Percentiles rank a stretch among this genome's conserved stretches.
Conservation (phyloP, 2,113 vertebrate genomes). For the Siniperca chuatsi region DNA sequence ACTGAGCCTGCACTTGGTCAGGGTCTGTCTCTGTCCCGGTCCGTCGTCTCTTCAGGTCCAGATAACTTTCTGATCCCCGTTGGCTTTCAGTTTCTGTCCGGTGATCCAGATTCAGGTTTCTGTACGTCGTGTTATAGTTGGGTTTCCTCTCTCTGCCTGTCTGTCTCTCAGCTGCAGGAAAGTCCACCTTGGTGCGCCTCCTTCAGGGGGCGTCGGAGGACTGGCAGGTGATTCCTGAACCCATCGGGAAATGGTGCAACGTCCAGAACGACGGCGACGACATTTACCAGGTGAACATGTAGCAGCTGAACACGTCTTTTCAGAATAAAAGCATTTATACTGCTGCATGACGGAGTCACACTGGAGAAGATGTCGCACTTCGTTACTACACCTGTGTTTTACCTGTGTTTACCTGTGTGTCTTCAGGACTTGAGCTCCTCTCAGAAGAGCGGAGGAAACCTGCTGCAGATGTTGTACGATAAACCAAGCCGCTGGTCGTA, state of each 20-base stretch:
- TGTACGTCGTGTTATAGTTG: too few relatives aligned
- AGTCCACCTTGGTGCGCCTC: slow-evolving; percentile 72
- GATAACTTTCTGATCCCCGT: too few relatives aligned
- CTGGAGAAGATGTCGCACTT: too few relatives aligned
- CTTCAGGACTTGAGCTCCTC: slow-evolving; percentile 70
- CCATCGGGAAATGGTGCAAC: slow-evolving; percentile 77
- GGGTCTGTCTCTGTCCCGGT: too few relatives aligned
- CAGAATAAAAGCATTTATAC: too few relatives aligned
- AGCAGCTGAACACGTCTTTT: neutral
- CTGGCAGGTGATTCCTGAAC: slow-evolving; percentile 76
- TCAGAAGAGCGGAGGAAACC: slow-evolving; percentile 75
- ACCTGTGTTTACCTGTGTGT: neutral
- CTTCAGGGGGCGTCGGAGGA: slow-evolving; percentile 50
- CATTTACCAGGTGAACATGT: slow-evolving; percentile 55
- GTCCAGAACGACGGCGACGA: slow-evolving; percentile 52
- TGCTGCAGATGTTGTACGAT: slow-evolving; percentile 74
- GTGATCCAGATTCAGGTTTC: too few relatives aligned
- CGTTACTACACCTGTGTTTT: too few relatives aligned
- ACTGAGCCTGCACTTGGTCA: too few relatives aligned
- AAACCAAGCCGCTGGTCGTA: slow-evolving; percentile 76
- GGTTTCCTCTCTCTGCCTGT: neutral
- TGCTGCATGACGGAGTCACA: too few relatives aligned
- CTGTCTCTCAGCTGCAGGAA: slow-evolving; percentile 63
- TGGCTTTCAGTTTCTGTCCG: too few relatives aligned
- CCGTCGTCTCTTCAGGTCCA: too few relatives aligned